Evolutionary conservation across 2,888 invertebrate species (phyloP).

Genomic region (Arctia plantaginis): DNA sequence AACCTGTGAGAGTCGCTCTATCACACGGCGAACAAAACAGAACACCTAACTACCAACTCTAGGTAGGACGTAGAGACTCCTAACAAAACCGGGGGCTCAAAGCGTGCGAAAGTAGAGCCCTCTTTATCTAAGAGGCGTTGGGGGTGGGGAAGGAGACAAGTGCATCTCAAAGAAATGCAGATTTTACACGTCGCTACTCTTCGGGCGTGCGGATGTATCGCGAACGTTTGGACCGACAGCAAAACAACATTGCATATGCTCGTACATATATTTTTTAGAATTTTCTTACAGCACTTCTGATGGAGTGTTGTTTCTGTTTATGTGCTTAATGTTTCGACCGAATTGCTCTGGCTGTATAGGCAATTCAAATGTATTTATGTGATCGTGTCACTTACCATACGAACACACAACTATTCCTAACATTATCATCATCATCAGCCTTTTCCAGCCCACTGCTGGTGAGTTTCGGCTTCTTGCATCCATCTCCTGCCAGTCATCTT

Average conservation of each 20-base stretch:
- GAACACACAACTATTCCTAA: too few species aligned
- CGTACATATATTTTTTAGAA: background rate
- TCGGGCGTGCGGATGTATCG: constrained; percentile 81
- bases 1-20: constrained; percentile 57
- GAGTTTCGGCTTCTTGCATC: too few species aligned
- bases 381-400: too few species aligned
- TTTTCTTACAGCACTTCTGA: background rate
- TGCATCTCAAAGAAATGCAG: constrained; percentile 87
- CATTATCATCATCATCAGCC: too few species aligned
- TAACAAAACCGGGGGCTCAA: constrained; percentile 82
- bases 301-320: too few species aligned
- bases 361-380: too few species aligned
- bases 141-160: constrained; percentile 72
- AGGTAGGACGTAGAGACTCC: constrained; percentile 54
- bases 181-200: constrained; percentile 87
- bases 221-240: constrained; percentile 60
- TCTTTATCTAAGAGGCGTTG: constrained; percentile 82
- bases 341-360: too few species aligned
- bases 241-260: constrained; percentile 28
- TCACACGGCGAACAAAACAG: constrained; percentile 60
- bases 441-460: too few species aligned
- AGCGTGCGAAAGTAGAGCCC: constrained; percentile 84
- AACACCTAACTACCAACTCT: constrained; percentile 59
- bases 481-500: too few species aligned
- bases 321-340: too few species aligned